Conservation (phyloP, 2,797 vertebrate species). For the Pristis pectinata region DNA sequence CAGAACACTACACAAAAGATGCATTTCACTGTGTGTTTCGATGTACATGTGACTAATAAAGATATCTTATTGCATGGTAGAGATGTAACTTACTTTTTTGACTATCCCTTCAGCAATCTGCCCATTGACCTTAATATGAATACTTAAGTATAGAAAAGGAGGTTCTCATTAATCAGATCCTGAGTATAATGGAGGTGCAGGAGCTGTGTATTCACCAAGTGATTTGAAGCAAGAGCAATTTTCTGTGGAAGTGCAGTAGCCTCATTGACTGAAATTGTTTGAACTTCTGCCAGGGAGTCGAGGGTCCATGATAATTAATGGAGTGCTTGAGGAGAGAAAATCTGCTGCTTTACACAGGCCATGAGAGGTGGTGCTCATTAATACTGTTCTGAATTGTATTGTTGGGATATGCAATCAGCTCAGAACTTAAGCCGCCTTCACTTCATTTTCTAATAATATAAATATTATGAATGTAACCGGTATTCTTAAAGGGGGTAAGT, state of each 20-base stretch:
- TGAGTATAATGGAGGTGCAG: not conserved
- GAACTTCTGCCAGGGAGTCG: conserved; percentile 23
- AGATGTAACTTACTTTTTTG: not conserved
- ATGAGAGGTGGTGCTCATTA: not conserved
- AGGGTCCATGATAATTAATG: conserved; percentile 16
- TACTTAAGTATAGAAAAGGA: not conserved
- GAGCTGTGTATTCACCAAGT: conserved; percentile 12
- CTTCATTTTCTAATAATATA: not conserved
- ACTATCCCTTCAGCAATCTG: not conserved
- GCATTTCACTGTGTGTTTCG: too few species aligned
- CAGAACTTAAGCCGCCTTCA: not conserved
- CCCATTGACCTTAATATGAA: not conserved
- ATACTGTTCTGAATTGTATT: not conserved
- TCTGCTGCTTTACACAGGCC: not conserved
- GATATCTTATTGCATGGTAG: too few species aligned
- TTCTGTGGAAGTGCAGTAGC: not conserved
- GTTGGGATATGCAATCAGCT: not conserved
- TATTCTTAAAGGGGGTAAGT: not conserved
- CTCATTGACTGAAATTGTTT: conserved; percentile 27
- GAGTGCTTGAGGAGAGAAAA: conserved; percentile 23
- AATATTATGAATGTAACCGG: not conserved
- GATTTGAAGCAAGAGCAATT: not conserved
- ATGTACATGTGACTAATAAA: too few species aligned
- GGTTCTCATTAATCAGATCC: not conserved
- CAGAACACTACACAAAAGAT: too few species aligned